Conservation (phyloP, 2,888 invertebrate species). For the Tanypteryx hageni region DNA sequence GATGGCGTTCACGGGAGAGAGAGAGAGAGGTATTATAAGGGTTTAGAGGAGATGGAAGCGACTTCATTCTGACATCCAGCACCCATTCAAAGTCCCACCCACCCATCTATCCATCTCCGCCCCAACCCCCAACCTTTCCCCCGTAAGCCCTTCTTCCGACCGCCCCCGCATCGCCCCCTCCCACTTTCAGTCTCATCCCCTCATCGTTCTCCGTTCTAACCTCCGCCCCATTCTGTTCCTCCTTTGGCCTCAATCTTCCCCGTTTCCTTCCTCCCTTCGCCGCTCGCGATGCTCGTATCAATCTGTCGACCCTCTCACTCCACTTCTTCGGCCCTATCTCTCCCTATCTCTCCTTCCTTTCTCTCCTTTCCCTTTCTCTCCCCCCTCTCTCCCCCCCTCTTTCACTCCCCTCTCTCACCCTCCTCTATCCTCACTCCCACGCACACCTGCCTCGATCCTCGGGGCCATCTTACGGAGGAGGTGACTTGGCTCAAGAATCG, state of each 20-base stretch:
- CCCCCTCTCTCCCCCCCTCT: background rate
- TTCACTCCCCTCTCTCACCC: background rate
- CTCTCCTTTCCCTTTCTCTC: background rate
- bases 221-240: background rate
- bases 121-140: background rate
- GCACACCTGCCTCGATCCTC: background rate
- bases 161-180: background rate
- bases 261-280: background rate
- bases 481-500: constrained; percentile 10
- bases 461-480: background rate
- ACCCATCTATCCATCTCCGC: background rate
- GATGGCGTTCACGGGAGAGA: background rate
- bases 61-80: constrained; percentile 48
- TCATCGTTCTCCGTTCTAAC: background rate
- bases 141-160: background rate
- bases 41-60: constrained; percentile 29
- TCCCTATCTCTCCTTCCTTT: background rate
- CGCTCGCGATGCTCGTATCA: background rate
- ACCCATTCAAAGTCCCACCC: constrained; percentile 39
- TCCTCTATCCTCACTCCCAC: background rate
- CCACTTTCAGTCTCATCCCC: background rate
- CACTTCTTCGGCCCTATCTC: background rate
- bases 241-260: background rate
- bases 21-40: constrained; percentile 23
- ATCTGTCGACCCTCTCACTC: background rate